Percentiles rank a stretch among this genome's conserved stretches.
phyloP scores from a whole-genome alignment of 1,140 invertebrate species.

The Pissodes strobi region DNA sequence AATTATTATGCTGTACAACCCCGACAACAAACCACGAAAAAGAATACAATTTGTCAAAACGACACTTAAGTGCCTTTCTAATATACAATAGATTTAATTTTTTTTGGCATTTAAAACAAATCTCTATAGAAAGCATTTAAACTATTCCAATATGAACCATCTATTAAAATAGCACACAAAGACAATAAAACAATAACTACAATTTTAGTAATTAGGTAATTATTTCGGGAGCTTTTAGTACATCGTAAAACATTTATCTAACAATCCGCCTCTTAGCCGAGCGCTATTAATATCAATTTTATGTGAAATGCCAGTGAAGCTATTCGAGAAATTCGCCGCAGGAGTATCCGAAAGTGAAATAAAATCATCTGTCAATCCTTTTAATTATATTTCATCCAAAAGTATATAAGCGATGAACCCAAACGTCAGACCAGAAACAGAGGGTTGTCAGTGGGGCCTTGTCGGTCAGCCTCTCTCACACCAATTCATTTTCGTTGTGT shows the following conservation, averaged over 20 bases:
- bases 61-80: too few species aligned
- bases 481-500: conserved; percentile 53
- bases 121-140: too few species aligned
- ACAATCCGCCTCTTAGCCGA: background rate
- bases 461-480: conserved; percentile 41
- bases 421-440: conserved; percentile 36
- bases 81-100: too few species aligned
- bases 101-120: too few species aligned
- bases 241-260: conserved; percentile 13
- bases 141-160: too few species aligned
- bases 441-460: conserved; percentile 36
- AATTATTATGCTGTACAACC: too few species aligned
- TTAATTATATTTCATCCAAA: conserved; percentile 35
- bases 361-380: conserved; percentile 33
- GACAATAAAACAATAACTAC: too few species aligned
- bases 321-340: conserved; percentile 18
- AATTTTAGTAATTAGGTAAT: conserved; percentile 5
- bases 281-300: conserved; percentile 27
- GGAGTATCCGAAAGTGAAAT: conserved; percentile 22
- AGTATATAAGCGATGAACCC: conserved; percentile 37
- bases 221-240: conserved; percentile 2
- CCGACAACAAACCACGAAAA: too few species aligned
- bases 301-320: conserved; percentile 22
- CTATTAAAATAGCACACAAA: too few species aligned
- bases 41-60: too few species aligned